Base-by-base conservation (phyloP, 2,113 vertebrate species). In the Sinocyclocheilus grahami region DNA sequence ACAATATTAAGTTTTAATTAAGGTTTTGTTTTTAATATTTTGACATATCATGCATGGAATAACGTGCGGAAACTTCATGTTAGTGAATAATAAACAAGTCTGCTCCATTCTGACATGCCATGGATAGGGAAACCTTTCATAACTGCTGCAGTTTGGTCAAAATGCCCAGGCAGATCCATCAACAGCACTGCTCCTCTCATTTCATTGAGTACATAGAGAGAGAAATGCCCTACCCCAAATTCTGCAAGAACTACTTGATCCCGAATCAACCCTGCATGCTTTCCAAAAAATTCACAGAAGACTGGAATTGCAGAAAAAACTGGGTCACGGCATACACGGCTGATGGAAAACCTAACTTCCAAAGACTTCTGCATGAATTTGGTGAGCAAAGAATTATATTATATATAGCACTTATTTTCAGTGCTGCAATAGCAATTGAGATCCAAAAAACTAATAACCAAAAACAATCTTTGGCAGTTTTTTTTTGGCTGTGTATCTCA, bases 201-300 rank as follows among this genome's bases (percentile, higher is more conserved):
- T 93, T 94, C 2, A 92, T 98, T 3, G 96, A 96, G 85, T 97
- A 96, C 46, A 95, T 99, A 5, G 94, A 95, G 75, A 95, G 89
- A 0, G 95, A 96, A 0, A 94, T 97, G 63, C 92, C 89, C 5
- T 99, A 99, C 75, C 94, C 95, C 0, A 95, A 94, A 65, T 99
- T 99, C 88, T 97, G 98, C 87, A 94, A 92, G 82, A 95, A 95
- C 58, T 97, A 97, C 87, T 89, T 99, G 90, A 93, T 99, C 8
- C 95, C 96, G 55, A 99, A 99, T 85, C 91, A 93, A 4, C 98
- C 98, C 0, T 99, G 98, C 78, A 89, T 99, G 65, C 96, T 99
- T 92, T 98, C 98, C 0, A 94, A 93, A 10, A 94, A 92, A 33
- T 97, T 98, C 89, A 98, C 98, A 0, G 93, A 95, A 55, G 91